These are phyloP conservation scores for Lymantria dispar DNA, from an alignment of 2,888 invertebrate species.

Conservation along the genomic window DNA sequence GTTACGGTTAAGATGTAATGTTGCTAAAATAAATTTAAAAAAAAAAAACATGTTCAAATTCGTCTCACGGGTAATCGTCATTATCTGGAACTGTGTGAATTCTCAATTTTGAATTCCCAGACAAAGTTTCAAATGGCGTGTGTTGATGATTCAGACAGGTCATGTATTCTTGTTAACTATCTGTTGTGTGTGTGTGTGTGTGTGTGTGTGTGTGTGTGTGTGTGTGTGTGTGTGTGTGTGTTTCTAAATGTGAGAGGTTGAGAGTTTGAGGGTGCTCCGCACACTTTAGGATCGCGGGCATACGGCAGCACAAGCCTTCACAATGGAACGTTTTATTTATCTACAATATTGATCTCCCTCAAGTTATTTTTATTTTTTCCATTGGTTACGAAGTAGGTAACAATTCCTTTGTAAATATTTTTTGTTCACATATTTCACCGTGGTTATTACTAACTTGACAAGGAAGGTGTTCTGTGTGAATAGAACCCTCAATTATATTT, in stretches of 20 bases:
- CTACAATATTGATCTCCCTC: constrained; percentile 68
- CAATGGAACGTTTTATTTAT: constrained; percentile 69
- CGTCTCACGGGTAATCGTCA: constrained; percentile 11
- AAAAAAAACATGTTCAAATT: not conserved
- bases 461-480: constrained; percentile 57
- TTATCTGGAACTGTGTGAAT: constrained; percentile 16
- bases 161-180: constrained; percentile 18
- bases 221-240: constrained; percentile 8
- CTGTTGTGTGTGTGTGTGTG: constrained; percentile 13
- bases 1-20: too few species aligned
- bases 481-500: constrained; percentile 60
- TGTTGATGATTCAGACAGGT: constrained; percentile 32
- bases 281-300: constrained; percentile 22
- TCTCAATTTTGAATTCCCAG: constrained; percentile 31
- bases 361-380: constrained; percentile 54
- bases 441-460: constrained; percentile 55
- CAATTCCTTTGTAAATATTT: constrained; percentile 68
- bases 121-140: constrained; percentile 19
- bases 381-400: constrained; percentile 53
- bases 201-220: constrained; percentile 4
- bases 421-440: constrained; percentile 70
- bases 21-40: not conserved
- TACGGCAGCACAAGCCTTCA: constrained; percentile 45
- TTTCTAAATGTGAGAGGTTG: constrained; percentile 14
- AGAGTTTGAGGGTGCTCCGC: constrained; percentile 11